A percentile compares a stretch with the other conserved stretches of the same genome.
Conservation (phyloP, 2,113 vertebrate genomes). For the Engraulis encrasicolus region DNA sequence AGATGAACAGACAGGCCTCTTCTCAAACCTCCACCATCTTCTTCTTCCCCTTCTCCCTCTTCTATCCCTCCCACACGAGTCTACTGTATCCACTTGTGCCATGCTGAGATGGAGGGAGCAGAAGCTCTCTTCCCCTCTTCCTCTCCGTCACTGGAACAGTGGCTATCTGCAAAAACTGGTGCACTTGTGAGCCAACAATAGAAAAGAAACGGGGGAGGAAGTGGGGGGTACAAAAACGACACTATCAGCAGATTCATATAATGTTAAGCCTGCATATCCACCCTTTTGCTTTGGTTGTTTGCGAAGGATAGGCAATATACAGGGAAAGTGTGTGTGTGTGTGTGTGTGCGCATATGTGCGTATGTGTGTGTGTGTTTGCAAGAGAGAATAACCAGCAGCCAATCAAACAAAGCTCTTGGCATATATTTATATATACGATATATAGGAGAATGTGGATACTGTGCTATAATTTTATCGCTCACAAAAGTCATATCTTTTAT, state of each 20-base stretch:
- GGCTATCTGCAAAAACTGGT: neutral
- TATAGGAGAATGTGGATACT: neutral
- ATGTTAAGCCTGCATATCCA: neutral
- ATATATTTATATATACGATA: too few relatives aligned
- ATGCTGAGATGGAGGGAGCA: neutral
- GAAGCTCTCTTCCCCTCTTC: neutral
- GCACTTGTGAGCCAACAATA: neutral
- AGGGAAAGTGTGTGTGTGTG: too few relatives aligned
- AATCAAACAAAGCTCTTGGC: neutral
- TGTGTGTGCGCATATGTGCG: too few relatives aligned
- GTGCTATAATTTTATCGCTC: neutral
- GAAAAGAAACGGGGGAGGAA: too few relatives aligned
- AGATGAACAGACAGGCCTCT: neutral
- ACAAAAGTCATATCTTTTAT: neutral
- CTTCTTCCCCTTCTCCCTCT: neutral
- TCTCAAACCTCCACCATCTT: neutral
- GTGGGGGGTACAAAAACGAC: neutral
- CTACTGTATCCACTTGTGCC: neutral
- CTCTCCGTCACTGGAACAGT: neutral
- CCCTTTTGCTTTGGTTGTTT: neutral
- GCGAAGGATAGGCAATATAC: neutral
- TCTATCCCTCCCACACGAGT: neutral
- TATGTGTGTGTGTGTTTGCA: neutral
- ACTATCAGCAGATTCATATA: conserved; percentile 1
- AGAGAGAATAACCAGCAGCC: neutral